phyloP scores from a whole-genome alignment of 2,113 vertebrate genomes.

The Forbesichthys papilliferus region DNA sequence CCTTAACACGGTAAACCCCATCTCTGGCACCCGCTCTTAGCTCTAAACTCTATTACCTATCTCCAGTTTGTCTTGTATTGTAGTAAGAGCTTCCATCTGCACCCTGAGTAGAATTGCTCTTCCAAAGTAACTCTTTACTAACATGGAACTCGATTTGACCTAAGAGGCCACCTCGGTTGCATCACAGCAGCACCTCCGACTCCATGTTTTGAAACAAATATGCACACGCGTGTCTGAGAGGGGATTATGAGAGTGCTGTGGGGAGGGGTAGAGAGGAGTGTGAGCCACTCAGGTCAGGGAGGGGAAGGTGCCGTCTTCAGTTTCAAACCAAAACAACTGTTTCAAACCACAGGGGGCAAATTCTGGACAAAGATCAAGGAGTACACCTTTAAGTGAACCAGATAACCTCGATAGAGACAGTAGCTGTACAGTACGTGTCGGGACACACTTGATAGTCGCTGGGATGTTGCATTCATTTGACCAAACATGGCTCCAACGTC shows the following conservation, averaged over 20 bases:
- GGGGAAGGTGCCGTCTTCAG: too few relatives aligned
- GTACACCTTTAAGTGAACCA: slow-evolving; percentile 21
- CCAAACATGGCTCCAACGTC: slow-evolving; percentile 59
- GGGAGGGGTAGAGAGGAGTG: too few relatives aligned
- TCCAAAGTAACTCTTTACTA: too few relatives aligned
- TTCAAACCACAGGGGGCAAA: background rate
- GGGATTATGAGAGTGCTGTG: too few relatives aligned
- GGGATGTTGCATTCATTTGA: slow-evolving; percentile 26
- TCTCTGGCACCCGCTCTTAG: slow-evolving; percentile 61
- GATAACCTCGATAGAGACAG: slow-evolving; percentile 37
- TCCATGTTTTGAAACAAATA: too few relatives aligned
- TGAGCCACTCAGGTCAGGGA: background rate
- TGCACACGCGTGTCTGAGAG: too few relatives aligned
- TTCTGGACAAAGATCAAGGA: too few relatives aligned
- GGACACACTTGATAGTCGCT: slow-evolving; percentile 23
- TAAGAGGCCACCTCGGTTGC: too few relatives aligned
- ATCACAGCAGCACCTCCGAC: too few relatives aligned
- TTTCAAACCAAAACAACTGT: too few relatives aligned
- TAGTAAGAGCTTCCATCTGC: slow-evolving; percentile 1
- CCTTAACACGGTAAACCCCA: slow-evolving; percentile 65
- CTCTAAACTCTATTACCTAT: slow-evolving; percentile 35
- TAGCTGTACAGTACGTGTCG: background rate
- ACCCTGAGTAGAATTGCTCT: slow-evolving; percentile 7
- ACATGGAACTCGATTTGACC: too few relatives aligned
- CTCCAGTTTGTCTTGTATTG: background rate